Base-by-base conservation (phyloP, 1,140 invertebrate genomes). In the Araneus ventricosus region DNA sequence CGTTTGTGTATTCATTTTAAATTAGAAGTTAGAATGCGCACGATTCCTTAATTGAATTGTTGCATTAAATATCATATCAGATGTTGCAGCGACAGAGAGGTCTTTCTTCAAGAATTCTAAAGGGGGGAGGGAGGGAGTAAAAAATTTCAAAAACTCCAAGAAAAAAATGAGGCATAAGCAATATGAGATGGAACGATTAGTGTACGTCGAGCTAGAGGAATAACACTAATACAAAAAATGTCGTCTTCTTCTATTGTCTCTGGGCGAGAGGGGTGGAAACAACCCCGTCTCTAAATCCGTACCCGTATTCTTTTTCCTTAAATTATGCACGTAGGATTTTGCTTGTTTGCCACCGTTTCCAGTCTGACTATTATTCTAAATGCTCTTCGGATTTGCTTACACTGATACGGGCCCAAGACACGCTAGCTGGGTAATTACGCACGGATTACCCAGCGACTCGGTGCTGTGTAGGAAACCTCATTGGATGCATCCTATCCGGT, bases 31-130 rank as follows among this genome's bases (percentile, higher is more conserved):
- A 80, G 45, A 75, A 27, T 27, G n/a, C 10, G n/a, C 14, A 14
- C 80, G 39, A 75, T 87, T 70, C 57, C 70, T 37, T 93, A 93
- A 93, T 93, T 93, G 92, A 93, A 84, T 93, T 89, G 92, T 57
- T 82, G 70, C 57, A 39, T 89, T 93, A 89, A 93, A 93, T 84
- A 85, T 88, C 57, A 84, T 59, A 45, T 59, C 85, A 87, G 34
- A 87, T 10, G 41, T 87, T 34, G 8, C 57, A 17, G 17, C 30
- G 34, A 75, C 27, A 75, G 30, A 75, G 10, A 2, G 17, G 17
- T 34, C 70, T 75, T 75, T 5, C 14, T 24, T 14, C 39, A 27
- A 82, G 41, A 27, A 5, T 82, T n/a, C 80, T 52, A 30, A 41
- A 82, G 39, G 4, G 14, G 79, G 41, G 22, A 45, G 37, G 80